Evolutionary conservation across 35 echinoderm and acorn worm genomes (phyloP).

Genomic region (Apostichopus japonicus): DNA sequence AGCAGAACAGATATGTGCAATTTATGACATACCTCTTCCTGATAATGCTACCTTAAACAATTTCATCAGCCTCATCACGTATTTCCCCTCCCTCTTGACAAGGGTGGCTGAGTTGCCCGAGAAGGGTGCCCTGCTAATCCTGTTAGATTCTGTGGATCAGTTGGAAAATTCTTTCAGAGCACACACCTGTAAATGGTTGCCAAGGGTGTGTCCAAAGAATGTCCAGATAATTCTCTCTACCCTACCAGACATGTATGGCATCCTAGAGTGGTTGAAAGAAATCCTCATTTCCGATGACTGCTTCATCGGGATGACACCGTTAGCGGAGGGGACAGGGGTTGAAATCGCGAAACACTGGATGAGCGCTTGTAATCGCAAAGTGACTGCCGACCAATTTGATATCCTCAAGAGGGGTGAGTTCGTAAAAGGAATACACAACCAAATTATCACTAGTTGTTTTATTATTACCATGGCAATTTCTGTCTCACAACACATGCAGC

Average conservation of each 20-base stretch:
- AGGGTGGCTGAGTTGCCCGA: conserved; percentile 49
- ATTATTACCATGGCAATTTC: too few relatives aligned
- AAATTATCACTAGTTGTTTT: too few relatives aligned
- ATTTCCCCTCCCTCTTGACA: conserved; percentile 70
- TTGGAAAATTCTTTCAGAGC: conserved; percentile 66
- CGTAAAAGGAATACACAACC: too few relatives aligned
- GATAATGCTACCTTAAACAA: conserved; percentile 47
- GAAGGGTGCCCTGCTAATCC: conserved; percentile 66
- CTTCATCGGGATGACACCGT: conserved; percentile 67
- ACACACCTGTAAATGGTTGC: conserved; percentile 83
- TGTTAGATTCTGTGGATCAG: conserved; percentile 92
- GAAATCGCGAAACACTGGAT: conserved; percentile 87
- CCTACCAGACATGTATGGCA: conserved; percentile 71
- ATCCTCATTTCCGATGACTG: conserved; percentile 52
- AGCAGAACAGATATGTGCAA: conserved; percentile 73
- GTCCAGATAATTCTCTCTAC: conserved; percentile 85
- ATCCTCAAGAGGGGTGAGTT: conserved; percentile 74
- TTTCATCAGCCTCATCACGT: conserved; percentile 67
- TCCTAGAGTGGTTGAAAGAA: conserved; percentile 73
- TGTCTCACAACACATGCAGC: too few relatives aligned
- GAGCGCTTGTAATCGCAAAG: conserved; percentile 52
- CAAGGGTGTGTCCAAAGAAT: conserved; percentile 70
- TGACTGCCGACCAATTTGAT: conserved; percentile 70
- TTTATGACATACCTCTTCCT: conserved; percentile 56
- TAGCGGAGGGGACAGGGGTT: conserved; percentile 74